Evolutionary conservation across 2,888 invertebrate species (phyloP).

Genomic region (Drosophila kanekoi): DNA sequence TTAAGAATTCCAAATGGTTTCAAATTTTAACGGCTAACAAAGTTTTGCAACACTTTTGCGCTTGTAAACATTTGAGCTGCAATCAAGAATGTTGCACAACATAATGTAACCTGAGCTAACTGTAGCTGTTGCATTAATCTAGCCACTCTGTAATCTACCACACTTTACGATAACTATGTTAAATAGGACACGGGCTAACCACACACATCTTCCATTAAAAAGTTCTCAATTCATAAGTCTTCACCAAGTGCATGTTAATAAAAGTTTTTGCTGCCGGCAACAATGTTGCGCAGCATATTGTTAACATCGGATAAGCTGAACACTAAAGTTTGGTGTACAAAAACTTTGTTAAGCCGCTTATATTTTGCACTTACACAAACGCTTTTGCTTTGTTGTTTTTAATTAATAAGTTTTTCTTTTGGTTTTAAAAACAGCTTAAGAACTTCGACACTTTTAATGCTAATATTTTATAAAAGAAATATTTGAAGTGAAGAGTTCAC

Average conservation of each 20-base stretch:
- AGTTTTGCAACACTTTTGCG: background rate
- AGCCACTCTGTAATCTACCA: no score
- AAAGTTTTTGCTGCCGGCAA: background rate
- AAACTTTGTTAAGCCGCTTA: background rate
- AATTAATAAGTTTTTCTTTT: background rate
- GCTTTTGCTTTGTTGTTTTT: background rate
- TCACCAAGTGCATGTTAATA: background rate
- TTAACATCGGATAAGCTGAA: background rate
- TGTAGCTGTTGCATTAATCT: no score
- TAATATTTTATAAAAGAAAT: no score
- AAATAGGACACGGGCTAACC: no score
- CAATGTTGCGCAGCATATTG: background rate
- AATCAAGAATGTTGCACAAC: conserved; percentile 24
- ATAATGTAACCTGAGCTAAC: background rate
- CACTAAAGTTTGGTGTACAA: background rate
- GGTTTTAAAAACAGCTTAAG: background rate
- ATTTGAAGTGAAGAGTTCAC: no score
- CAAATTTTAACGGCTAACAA: background rate
- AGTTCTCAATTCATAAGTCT: background rate
- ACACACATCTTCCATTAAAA: background rate
- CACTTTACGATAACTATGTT: no score
- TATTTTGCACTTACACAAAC: background rate
- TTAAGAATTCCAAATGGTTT: background rate
- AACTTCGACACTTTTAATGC: no score
- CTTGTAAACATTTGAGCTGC: conserved; percentile 5